Conservation (phyloP, 2,797 vertebrate genomes). For the Clarias laeviceps region DNA sequence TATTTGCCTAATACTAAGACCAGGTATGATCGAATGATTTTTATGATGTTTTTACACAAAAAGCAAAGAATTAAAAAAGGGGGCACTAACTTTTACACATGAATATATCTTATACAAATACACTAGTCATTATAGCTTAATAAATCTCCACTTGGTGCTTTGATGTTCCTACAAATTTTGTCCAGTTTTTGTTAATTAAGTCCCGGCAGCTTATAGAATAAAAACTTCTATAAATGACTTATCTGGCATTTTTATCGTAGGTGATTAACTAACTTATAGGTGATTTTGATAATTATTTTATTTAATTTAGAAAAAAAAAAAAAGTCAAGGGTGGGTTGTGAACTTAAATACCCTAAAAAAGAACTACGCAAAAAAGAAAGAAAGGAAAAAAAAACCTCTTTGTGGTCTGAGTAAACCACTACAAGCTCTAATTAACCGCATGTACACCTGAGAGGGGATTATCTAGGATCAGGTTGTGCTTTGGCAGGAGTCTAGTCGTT, state of each 20-base stretch:
- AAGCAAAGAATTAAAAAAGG: too few relatives aligned
- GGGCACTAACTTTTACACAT: too few relatives aligned
- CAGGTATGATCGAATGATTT: too few relatives aligned
- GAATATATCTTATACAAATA: background rate
- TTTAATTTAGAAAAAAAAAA: background rate
- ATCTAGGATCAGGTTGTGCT: slow-evolving; percentile 47
- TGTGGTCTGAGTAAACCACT: slow-evolving; percentile 21
- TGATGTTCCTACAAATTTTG: background rate
- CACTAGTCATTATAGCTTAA: background rate
- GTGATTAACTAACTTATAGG: background rate
- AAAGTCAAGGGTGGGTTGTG: background rate
- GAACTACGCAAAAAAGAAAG: background rate
- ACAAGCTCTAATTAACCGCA: slow-evolving; percentile 33
- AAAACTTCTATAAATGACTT: background rate
- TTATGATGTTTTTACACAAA: too few relatives aligned
- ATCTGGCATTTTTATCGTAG: background rate
- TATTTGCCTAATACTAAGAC: too few relatives aligned
- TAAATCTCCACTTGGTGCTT: background rate
- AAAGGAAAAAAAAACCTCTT: background rate
- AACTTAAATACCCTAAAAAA: background rate
- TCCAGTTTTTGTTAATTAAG: background rate
- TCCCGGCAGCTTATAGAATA: background rate
- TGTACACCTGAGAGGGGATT: slow-evolving; percentile 40
- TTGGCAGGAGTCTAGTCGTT: slow-evolving; percentile 29
- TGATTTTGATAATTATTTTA: background rate